These are phyloP conservation scores for Eupithecia insigniata DNA, from an alignment of 2,888 invertebrate species.

Conservation along the genomic window DNA sequence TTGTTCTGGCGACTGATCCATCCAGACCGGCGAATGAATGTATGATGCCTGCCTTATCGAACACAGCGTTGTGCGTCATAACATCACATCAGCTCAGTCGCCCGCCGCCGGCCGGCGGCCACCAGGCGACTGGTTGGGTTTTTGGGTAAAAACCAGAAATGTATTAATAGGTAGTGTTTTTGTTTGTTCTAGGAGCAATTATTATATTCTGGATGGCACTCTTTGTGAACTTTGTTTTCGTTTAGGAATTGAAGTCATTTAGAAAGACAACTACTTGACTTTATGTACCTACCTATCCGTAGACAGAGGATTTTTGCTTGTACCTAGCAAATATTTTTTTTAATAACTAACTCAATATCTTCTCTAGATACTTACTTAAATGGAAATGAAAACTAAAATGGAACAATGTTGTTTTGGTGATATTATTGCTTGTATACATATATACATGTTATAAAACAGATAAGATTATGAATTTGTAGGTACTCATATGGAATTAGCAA, in stretches of 20 bases:
- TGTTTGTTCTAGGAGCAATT: background rate
- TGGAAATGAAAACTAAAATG: background rate
- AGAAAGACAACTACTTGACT: too few relatives aligned
- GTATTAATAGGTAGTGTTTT: background rate
- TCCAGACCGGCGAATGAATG: conserved; percentile 6
- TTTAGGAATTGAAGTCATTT: background rate
- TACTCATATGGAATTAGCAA: background rate
- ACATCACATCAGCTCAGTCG: background rate
- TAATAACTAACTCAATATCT: too few relatives aligned
- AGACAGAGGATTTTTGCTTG: too few relatives aligned
- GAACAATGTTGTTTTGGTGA: background rate
- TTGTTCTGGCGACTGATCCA: conserved; percentile 6
- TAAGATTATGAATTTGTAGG: background rate
- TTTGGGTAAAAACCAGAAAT: background rate
- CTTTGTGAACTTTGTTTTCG: background rate
- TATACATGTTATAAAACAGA: background rate
- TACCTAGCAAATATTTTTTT: too few relatives aligned
- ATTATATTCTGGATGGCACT: background rate
- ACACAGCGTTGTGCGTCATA: background rate
- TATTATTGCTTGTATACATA: background rate
- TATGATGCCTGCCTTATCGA: conserved; percentile 1
- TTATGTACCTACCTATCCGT: too few relatives aligned
- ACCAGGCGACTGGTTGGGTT: background rate
- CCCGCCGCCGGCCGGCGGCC: too few relatives aligned
- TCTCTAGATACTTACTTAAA: too few relatives aligned